Evolutionary conservation across 1,140 invertebrate species (phyloP).

Genomic region (Carcinoscorpius rotundicauda): DNA sequence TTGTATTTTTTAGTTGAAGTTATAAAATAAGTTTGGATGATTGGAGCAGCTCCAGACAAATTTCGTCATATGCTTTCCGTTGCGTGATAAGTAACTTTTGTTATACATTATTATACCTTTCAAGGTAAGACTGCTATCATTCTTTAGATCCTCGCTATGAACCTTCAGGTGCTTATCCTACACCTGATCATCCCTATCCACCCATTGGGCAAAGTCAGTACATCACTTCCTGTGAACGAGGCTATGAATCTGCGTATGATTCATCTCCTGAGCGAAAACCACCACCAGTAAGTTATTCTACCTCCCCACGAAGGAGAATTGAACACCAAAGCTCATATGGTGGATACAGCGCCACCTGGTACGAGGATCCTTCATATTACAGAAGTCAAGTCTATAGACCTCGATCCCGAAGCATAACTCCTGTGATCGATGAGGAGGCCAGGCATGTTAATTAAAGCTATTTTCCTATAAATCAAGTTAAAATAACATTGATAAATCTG

Average conservation of each 20-base stretch:
- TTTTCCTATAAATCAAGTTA: no score
- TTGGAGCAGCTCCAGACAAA: no score
- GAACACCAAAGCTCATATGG: constrained; percentile 30
- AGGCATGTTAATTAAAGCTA: constrained; percentile 41
- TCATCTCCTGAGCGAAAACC: constrained; percentile 21
- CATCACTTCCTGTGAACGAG: constrained; percentile 13
- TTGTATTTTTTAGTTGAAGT: no score
- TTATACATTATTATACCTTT: no score
- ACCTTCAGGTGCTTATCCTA: constrained; percentile 15
- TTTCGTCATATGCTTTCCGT: no score
- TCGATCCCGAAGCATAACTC: constrained; percentile 60
- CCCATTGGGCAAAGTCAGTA: constrained; percentile 19
- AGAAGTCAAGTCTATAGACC: constrained; percentile 37
- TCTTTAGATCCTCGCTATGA: constrained; percentile 14
- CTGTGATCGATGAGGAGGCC: constrained; percentile 76
- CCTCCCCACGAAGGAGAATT: constrained; percentile 57
- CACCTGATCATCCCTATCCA: constrained; percentile 25
- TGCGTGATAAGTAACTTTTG: no score
- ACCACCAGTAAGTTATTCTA: constrained; percentile 52
- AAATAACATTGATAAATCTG: no score
- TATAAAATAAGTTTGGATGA: no score
- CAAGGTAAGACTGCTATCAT: no score
- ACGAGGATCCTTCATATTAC: constrained; percentile 70
- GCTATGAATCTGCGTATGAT: constrained; percentile 16
- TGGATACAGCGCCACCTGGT: constrained; percentile 30